Evolutionary conservation across 2,888 invertebrate species (phyloP).

Genomic region (Phortica magna): DNA sequence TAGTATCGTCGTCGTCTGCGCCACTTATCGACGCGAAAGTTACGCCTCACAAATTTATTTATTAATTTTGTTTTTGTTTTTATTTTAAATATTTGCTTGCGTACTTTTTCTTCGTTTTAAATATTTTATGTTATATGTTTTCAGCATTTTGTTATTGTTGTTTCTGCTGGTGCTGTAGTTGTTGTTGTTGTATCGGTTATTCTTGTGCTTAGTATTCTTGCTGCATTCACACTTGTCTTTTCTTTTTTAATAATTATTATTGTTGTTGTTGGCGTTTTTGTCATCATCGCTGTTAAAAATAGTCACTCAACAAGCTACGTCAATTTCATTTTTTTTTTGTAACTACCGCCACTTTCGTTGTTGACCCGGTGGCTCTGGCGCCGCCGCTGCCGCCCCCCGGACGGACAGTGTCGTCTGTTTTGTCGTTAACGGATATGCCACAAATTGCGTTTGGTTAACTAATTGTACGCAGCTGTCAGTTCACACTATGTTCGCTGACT

Average conservation of each 20-base stretch:
- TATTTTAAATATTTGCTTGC: background rate
- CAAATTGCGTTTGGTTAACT: background rate
- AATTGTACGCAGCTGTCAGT: conserved; percentile 13
- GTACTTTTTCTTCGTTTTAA: conserved; percentile 22
- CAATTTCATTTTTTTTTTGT: background rate
- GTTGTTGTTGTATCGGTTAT: background rate
- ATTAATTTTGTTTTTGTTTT: background rate
- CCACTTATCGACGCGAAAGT: background rate
- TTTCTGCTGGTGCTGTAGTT: background rate
- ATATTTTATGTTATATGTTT: conserved; percentile 29
- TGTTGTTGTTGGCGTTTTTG: background rate
- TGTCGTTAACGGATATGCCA: background rate
- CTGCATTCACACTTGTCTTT: background rate
- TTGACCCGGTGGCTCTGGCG: background rate
- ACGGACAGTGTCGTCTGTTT: background rate
- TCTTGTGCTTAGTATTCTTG: background rate
- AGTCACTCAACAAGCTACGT: background rate
- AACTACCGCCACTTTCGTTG: conserved; percentile 11
- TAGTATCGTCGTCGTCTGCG: background rate
- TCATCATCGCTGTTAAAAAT: conserved; percentile 4
- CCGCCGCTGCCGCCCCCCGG: background rate
- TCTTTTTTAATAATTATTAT: background rate
- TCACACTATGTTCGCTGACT: background rate
- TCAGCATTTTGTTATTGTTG: conserved; percentile 25
- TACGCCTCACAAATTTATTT: conserved; percentile 1